Base-by-base conservation (phyloP, 53 echinoderm and acorn worm species). In the Holothuria scabra region DNA sequence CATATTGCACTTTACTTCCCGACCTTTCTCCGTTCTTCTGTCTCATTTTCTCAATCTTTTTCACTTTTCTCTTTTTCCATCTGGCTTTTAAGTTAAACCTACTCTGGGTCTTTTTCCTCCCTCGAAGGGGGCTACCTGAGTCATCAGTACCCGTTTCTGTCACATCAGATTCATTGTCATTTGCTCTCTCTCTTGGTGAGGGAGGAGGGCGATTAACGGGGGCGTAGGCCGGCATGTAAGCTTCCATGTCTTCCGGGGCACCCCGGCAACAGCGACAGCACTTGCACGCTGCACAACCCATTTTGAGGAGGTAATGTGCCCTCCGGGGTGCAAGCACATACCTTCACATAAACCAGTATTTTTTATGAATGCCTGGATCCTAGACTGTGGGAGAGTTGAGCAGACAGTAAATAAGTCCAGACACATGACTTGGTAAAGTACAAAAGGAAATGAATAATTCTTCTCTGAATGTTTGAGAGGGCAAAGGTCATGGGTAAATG, bases 161-260 rank as follows among this genome's bases (percentile, higher is more conserved):
- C 21, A 64, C 44, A 24, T 81, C 63, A 5, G 82, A 81, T 57
- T 78, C 78, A 4, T 30, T 25, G 25, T 81, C 64, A 31, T 80
- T 60, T 1, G 19, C 24, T 14, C 41, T 4, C 5, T 62, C 46
- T 5, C 48, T 41, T 35, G 34, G 12, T 3, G 41, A 33, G 79
- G 90, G 41, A 22, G 75, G 74, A 74, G 92, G 84, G 75, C 82
- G 60, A 70, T 70, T 84, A 65, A 80, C 61, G 63, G 92, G 83
- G 82, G 91, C 89, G 75, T 88, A 67, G 60, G 88, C 87, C 65
- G 88, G 66, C 86, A 92, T 89, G 76, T 86, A 95, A 14, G 88
- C 88, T 0, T 90, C 92, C 59, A 95, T 92, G 85, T 95, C 90
- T 12, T 95, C 95, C n/a, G 88, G 90, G 70, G 92, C 85, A 72